Evolutionary conservation across 2,888 invertebrate species (phyloP), one percentile per base, ranked within the genome.

Genomic region (Tinea trinotella): DNA sequence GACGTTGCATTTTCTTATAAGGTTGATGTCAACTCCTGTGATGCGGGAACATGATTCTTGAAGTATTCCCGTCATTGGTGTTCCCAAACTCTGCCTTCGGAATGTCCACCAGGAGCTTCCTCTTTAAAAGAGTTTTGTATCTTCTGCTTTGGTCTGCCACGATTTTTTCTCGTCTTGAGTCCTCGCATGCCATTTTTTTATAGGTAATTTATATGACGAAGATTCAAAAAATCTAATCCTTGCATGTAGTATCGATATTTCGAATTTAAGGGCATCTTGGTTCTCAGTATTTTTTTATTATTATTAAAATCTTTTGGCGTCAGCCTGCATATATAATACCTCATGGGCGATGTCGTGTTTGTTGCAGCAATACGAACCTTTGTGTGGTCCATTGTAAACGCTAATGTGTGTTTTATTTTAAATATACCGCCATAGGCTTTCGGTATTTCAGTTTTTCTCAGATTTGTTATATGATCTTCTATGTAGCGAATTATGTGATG

Each of bases 301-400:
- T 65, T 56, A 54, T 70, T 70, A 53, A 70, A 70, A 15, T 65
- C 60, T 59, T 66, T 69, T 3, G 67, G 66, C 20, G 68, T 73
- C 34, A 58, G 56, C 18, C 62, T 63, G 57, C 69, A 71, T 20
- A 71, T 64, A 54, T 68, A 70, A 54, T 69, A 74, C 24, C 60
- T 54, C 53, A 57, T 60, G 7, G 68, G 65, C 7, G 66, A 68
- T 53, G 54, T 57, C 15, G 65, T 70, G 40, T 59, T 56, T 24
- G 67, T 64, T n/a, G 64, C 65, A 20, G 67, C 67, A 59, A 70
- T 70, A 55, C 63, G 67, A 0, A 70, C 64, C 56, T 70, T 71
- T 3, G 61, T 67, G 56, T 69, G 65, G 7, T 68, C 57, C 66
- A 65, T 64, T 19, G 62, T 64, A 5, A 58, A 48, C 5, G 56